Percentiles rank a stretch among this genome's conserved stretches.
Evolutionary conservation across 2,797 vertebrate genomes (phyloP).

Genomic region (Masticophis lateralis): DNA sequence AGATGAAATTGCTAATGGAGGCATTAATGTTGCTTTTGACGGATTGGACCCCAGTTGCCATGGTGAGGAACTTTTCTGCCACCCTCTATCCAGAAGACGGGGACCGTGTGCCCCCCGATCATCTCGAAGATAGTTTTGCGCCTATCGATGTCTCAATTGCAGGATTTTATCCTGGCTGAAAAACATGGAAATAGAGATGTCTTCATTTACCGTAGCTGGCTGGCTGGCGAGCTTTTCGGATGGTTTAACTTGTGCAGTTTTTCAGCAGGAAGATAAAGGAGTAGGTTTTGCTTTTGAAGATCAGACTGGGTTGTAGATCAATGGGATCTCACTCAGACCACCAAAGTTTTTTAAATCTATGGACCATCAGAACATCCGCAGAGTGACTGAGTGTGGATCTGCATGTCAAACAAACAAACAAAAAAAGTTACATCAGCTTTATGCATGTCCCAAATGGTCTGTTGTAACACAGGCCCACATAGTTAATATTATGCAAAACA

Average conservation of each 20-base stretch:
- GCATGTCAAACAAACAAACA: too few species aligned
- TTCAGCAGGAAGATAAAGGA: neutral
- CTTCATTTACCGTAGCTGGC: neutral
- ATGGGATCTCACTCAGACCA: neutral
- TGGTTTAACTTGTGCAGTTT: neutral
- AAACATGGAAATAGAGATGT: neutral
- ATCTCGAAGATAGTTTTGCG: slow-evolving; percentile 57
- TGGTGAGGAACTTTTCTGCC: slow-evolving; percentile 67
- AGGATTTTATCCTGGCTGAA: neutral
- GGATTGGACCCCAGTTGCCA: slow-evolving; percentile 68
- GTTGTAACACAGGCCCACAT: too few species aligned
- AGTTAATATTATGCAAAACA: too few species aligned
- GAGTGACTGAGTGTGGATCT: too few species aligned
- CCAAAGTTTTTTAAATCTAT: too few species aligned
- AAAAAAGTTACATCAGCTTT: too few species aligned
- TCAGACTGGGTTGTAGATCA: neutral
- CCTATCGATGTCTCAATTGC: slow-evolving; percentile 27
- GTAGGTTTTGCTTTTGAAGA: neutral
- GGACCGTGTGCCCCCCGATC: slow-evolving; percentile 24
- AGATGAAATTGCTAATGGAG: slow-evolving; percentile 65
- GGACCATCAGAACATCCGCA: too few species aligned
- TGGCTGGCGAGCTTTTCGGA: slow-evolving; percentile 1
- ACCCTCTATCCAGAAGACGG: slow-evolving; percentile 61
- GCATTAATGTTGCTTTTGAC: slow-evolving; percentile 68
- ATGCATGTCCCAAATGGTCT: too few species aligned